phyloP scores from a whole-genome alignment of 2,888 invertebrate species.

The Cephalotes varians region DNA sequence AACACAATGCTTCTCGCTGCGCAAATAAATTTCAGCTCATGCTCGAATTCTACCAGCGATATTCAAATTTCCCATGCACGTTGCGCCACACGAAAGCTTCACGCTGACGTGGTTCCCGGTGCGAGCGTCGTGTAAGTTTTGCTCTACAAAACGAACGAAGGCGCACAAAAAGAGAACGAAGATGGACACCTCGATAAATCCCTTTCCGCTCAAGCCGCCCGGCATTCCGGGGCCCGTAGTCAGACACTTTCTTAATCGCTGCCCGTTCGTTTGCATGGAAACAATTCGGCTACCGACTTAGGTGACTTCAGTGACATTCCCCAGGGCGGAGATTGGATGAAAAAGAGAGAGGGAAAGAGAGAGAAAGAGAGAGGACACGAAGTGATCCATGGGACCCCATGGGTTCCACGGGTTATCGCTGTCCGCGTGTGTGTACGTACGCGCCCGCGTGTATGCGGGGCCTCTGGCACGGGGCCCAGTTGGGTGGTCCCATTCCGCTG shows the following conservation, averaged over 20 bases:
- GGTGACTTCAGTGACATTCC: slow-evolving; percentile 75
- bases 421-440: slow-evolving; percentile 66
- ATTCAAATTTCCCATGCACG: slow-evolving; percentile 29
- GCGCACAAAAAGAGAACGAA: slow-evolving; percentile 62
- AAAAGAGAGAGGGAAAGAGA: not conserved
- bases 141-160: slow-evolving; percentile 56
- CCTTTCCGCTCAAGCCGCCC: slow-evolving; percentile 68
- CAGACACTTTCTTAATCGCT: slow-evolving; percentile 77
- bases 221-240: slow-evolving; percentile 66
- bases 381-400: slow-evolving; percentile 78
- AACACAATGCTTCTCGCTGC: too few species aligned
- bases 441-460: slow-evolving; percentile 74
- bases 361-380: not conserved
- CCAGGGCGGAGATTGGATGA: not conserved
- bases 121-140: slow-evolving; percentile 22
- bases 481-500: slow-evolving; percentile 85
- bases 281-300: slow-evolving; percentile 78
- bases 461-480: slow-evolving; percentile 81
- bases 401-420: slow-evolving; percentile 72
- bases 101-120: slow-evolving; percentile 12
- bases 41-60: not conserved
- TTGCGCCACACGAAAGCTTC: not conserved
- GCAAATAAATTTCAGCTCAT: not conserved
- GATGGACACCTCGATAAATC: slow-evolving; percentile 74
- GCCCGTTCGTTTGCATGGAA: slow-evolving; percentile 77